A percentile compares a stretch with the other conserved stretches of the same genome.
phyloP scores from a whole-genome alignment of 1,140 invertebrate genomes.

The Ruditapes philippinarum region DNA sequence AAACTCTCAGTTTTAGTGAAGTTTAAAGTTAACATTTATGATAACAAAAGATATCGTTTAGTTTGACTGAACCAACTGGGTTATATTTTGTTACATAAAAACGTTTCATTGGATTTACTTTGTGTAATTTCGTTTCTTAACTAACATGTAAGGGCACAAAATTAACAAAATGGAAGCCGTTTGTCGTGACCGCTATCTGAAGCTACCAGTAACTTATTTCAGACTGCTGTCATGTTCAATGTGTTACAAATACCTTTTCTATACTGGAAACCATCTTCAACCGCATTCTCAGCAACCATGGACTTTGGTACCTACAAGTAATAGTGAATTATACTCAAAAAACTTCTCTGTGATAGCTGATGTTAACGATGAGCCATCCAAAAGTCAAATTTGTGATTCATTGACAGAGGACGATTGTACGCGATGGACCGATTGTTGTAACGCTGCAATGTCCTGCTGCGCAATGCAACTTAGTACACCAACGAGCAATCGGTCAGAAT shows the following conservation, averaged over 20 bases:
- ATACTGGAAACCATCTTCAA: background rate
- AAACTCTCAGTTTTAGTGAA: too few relatives aligned
- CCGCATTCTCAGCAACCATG: constrained; percentile 7
- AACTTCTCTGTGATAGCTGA: constrained; percentile 56
- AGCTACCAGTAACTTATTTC: constrained; percentile 36
- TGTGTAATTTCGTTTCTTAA: too few relatives aligned
- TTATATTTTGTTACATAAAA: too few relatives aligned
- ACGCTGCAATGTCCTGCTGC: constrained; percentile 68
- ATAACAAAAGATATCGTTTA: too few relatives aligned
- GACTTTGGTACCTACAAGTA: constrained; percentile 12
- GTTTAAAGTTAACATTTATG: too few relatives aligned
- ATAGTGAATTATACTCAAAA: background rate
- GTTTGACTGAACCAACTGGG: too few relatives aligned
- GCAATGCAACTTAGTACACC: constrained; percentile 54
- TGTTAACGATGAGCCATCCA: constrained; percentile 52
- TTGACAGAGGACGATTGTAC: constrained; percentile 63
- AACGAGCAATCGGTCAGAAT: background rate
- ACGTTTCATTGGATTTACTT: too few relatives aligned
- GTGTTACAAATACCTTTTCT: constrained; percentile 69
- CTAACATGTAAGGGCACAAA: too few relatives aligned
- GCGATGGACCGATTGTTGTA: constrained; percentile 70
- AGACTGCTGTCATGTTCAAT: constrained; percentile 69
- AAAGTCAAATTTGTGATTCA: constrained; percentile 51
- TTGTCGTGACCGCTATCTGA: constrained; percentile 54
- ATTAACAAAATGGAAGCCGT: constrained; percentile 12